Conservation (phyloP, 2,797 vertebrate species). For the Myripristis jacobus region DNA sequence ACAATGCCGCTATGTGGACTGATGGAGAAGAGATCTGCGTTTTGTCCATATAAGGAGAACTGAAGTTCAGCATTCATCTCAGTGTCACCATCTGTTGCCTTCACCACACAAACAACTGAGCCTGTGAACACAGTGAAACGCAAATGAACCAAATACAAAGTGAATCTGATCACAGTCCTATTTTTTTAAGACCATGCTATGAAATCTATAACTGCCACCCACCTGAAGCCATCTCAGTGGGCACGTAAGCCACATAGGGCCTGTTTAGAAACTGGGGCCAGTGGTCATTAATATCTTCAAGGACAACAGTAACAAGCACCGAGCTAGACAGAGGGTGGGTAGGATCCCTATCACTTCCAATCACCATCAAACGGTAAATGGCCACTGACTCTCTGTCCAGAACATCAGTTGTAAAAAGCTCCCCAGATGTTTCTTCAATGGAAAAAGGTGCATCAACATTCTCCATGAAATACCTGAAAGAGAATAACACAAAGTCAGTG, state of each 20-base stretch:
- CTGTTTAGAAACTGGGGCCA: conserved; percentile 81
- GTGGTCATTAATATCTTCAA: conserved; percentile 84
- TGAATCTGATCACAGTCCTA: not conserved
- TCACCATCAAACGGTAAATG: conserved; percentile 76
- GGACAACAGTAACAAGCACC: conserved; percentile 74
- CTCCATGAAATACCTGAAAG: conserved; percentile 79
- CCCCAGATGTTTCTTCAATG: conserved; percentile 80
- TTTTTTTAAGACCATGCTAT: not conserved
- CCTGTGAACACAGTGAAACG: conserved; percentile 65
- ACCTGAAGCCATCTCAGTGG: conserved; percentile 74
- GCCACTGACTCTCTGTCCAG: conserved; percentile 80
- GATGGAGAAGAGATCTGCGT: conserved; percentile 77
- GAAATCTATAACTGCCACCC: conserved; percentile 26
- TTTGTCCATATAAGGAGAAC: conserved; percentile 80
- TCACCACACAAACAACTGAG: conserved; percentile 79
- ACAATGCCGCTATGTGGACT: conserved; percentile 75
- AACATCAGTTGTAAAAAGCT: conserved; percentile 73
- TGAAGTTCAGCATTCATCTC: conserved; percentile 81
- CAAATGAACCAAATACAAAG: conserved; percentile 12
- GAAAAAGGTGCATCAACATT: conserved; percentile 72
- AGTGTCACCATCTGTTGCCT: conserved; percentile 78
- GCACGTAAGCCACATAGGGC: conserved; percentile 83
- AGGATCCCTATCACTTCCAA: conserved; percentile 73
- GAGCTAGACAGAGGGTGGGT: conserved; percentile 77
- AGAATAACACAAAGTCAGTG: not conserved